Percentiles rank a stretch among this genome's conserved stretches.
Evolutionary conservation across 2,113 vertebrate species (phyloP).

Genomic region (Hyaena hyaena): DNA sequence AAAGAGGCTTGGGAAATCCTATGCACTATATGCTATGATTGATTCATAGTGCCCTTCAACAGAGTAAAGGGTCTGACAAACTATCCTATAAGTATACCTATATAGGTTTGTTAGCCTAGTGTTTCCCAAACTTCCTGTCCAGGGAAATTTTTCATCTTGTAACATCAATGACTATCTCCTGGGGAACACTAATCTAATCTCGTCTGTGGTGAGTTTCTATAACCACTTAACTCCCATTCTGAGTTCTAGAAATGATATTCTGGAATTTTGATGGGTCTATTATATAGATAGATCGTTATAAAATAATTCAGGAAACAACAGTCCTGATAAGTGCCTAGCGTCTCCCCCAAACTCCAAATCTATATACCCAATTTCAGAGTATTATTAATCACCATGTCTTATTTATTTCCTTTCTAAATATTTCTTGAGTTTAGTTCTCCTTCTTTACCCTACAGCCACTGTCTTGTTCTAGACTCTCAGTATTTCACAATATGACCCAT

Average conservation of each 20-base stretch:
- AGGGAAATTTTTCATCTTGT: not conserved
- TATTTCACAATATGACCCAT: not conserved
- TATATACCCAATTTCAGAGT: not conserved
- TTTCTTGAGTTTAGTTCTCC: not conserved
- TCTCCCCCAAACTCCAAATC: not conserved
- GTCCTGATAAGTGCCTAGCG: not conserved
- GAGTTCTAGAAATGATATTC: not conserved
- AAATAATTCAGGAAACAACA: not conserved
- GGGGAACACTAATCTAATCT: not conserved
- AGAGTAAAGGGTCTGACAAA: not conserved
- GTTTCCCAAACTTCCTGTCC: not conserved
- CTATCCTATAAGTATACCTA: not conserved
- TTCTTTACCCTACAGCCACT: not conserved
- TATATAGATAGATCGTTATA: not conserved
- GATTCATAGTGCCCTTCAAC: not conserved
- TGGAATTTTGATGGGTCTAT: not conserved
- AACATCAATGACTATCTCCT: not conserved
- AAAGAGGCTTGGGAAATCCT: not conserved
- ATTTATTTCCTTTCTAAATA: not conserved
- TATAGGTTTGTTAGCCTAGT: not conserved
- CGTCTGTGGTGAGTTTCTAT: not conserved
- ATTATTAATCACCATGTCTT: not conserved
- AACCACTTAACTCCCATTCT: not conserved
- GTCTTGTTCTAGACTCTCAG: not conserved
- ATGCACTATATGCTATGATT: rapidly evolving